Evolutionary conservation across 2,797 vertebrate genomes (phyloP).

Genomic region (Hyperoplus immaculatus): DNA sequence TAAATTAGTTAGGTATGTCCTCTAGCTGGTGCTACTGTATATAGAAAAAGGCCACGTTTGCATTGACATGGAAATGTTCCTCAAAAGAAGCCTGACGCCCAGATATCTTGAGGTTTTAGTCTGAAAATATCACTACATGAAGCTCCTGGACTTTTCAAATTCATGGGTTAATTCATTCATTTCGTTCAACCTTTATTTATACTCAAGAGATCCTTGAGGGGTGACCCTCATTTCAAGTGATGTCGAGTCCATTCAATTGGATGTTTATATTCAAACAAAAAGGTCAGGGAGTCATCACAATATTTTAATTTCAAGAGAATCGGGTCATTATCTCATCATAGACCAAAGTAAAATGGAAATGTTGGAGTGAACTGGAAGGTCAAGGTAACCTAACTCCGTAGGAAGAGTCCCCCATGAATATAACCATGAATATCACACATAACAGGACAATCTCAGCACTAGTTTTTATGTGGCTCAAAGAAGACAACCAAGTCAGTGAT

Average conservation of each 20-base stretch:
- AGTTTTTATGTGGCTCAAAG: neutral
- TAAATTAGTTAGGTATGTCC: neutral
- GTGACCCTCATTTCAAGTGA: too few species aligned
- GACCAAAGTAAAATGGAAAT: neutral
- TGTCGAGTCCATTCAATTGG: too few species aligned
- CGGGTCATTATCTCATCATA: neutral
- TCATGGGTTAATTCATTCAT: neutral
- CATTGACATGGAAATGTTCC: neutral
- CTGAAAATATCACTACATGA: neutral
- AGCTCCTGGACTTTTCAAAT: neutral
- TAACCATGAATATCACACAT: neutral
- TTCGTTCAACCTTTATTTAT: too few species aligned
- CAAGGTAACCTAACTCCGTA: neutral
- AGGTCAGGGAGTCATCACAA: neutral
- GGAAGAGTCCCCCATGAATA: neutral
- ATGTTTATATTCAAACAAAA: neutral
- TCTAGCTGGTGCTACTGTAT: neutral
- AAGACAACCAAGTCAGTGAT: too few species aligned
- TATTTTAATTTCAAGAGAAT: neutral
- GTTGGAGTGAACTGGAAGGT: neutral
- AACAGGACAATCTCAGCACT: neutral
- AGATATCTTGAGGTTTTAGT: neutral
- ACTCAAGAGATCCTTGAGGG: too few species aligned
- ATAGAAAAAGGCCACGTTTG: neutral
- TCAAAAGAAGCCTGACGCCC: neutral